Percentiles rank a stretch among this genome's conserved stretches.
phyloP scores from a whole-genome alignment of 2,113 vertebrate genomes.

The Pionites leucogaster region DNA sequence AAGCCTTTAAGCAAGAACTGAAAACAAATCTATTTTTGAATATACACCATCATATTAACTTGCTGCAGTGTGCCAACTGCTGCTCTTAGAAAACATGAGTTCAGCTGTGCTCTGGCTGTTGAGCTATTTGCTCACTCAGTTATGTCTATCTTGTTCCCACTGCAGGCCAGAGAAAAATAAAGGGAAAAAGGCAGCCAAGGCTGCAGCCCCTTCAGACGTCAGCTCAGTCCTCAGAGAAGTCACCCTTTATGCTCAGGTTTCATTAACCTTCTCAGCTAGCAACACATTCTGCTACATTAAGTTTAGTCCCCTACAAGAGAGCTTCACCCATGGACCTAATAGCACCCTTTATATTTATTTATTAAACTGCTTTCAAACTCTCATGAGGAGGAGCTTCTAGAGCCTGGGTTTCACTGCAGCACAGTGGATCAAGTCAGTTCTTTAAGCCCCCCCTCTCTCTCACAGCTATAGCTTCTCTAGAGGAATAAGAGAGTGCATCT shows the following conservation, averaged over 20 bases:
- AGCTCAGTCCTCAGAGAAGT: not conserved
- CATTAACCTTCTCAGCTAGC: not conserved
- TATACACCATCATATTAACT: not conserved
- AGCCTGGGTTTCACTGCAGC: not conserved
- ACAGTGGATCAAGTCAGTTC: not conserved
- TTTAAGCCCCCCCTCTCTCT: not conserved
- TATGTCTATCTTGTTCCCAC: not conserved
- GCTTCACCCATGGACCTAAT: not conserved
- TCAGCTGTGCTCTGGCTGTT: not conserved
- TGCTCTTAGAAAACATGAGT: not conserved
- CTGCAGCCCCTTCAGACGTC: not conserved
- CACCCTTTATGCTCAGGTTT: not conserved
- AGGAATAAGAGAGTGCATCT: not conserved
- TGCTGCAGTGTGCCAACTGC: not conserved
- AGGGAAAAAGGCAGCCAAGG: not conserved
- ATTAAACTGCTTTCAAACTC: not conserved
- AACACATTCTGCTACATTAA: not conserved
- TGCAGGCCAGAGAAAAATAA: not conserved
- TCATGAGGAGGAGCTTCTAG: not conserved
- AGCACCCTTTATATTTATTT: not conserved
- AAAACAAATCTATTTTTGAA: conserved; percentile 32
- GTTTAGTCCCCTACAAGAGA: not conserved
- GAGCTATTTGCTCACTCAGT: not conserved
- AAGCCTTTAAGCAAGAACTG: conserved; percentile 9
- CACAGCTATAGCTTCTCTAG: not conserved